These are phyloP conservation scores for Rhimphoctona megacephalus DNA, from an alignment of 2,888 invertebrate species.

Conservation along the genomic window DNA sequence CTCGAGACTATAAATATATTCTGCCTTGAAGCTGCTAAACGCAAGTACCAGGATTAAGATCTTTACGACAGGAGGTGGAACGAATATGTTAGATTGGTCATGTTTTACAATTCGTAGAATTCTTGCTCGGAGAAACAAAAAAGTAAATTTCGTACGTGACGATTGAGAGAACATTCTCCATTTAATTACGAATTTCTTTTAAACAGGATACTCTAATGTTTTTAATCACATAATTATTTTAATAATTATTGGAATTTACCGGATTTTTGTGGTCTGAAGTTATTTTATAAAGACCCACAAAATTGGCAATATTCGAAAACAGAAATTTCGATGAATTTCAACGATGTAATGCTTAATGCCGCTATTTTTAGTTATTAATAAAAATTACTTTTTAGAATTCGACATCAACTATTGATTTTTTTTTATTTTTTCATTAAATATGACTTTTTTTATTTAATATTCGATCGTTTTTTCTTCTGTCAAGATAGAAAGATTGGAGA, in stretches of 20 bases:
- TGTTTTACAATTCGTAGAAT: slow-evolving; percentile 51
- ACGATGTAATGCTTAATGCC: not conserved
- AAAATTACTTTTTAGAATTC: not conserved
- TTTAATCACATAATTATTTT: slow-evolving; percentile 21
- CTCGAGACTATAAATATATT: slow-evolving; percentile 71
- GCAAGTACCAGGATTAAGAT: slow-evolving; percentile 58
- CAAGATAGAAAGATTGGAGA: not conserved
- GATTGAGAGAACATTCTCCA: not conserved
- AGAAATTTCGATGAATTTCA: not conserved
- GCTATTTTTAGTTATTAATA: not conserved
- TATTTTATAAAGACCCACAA: not conserved
- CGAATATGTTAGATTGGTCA: slow-evolving; percentile 46
- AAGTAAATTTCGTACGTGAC: slow-evolving; percentile 1
- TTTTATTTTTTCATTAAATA: not conserved
- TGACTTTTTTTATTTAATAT: not conserved
- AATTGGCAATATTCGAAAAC: not conserved
- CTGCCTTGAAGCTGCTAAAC: slow-evolving; percentile 61
- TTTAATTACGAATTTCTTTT: not conserved
- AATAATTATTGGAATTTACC: not conserved
- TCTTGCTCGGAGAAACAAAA: slow-evolving; percentile 2
- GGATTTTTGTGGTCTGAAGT: not conserved
- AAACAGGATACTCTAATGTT: slow-evolving; percentile 48
- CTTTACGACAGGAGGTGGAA: slow-evolving; percentile 48
- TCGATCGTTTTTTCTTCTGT: not conserved
- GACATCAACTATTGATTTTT: slow-evolving; percentile 14